These are phyloP conservation scores for Elaphurus davidianus DNA, from an alignment of 2,113 vertebrate species.

Conservation along the genomic window DNA sequence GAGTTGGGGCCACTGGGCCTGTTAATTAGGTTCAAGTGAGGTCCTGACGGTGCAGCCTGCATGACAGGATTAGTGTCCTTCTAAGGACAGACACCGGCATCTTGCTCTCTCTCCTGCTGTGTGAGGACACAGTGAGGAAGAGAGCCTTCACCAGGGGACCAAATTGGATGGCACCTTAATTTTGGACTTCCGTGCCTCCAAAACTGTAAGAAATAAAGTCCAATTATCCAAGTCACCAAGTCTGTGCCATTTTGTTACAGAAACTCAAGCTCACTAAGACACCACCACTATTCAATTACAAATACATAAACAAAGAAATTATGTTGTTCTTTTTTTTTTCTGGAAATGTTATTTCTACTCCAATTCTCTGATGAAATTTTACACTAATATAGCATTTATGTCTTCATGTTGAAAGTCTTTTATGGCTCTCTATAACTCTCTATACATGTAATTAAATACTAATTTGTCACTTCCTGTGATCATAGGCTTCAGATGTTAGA, in stretches of 20 bases:
- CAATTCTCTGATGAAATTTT: neutral
- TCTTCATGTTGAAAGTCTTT: neutral
- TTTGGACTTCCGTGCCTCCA: neutral
- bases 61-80: neutral
- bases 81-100: neutral
- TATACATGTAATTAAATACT: neutral
- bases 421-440: neutral
- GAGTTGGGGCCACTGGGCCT: neutral
- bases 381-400: neutral
- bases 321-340: neutral
- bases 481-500: neutral
- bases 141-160: neutral
- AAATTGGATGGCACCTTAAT: neutral
- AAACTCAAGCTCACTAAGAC: neutral
- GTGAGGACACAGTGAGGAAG: neutral
- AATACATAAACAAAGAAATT: neutral
- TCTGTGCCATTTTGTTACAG: neutral
- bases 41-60: rapidly evolving
- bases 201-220: neutral
- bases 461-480: neutral
- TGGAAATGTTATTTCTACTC: neutral
- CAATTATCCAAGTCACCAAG: neutral
- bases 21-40: neutral
- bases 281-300: neutral
- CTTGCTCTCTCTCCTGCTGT: neutral